These are phyloP conservation scores for Protodeltote pygarga DNA, from an alignment of 2,888 invertebrate genomes.

Conservation along the genomic window DNA sequence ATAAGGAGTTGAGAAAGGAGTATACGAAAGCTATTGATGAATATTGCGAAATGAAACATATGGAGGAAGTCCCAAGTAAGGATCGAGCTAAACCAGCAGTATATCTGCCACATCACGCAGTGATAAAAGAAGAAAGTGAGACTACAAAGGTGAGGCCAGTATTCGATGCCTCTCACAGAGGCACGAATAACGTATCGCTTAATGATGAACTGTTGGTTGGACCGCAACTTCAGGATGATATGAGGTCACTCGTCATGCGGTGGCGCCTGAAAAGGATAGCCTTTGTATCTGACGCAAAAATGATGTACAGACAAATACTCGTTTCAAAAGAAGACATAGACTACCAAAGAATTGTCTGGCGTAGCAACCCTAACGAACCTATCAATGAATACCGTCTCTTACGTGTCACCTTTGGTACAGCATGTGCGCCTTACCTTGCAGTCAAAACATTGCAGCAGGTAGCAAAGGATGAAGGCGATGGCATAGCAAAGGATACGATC, in stretches of 20 bases:
- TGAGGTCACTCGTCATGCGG: not conserved
- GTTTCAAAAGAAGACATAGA: not conserved
- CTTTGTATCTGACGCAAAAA: not conserved
- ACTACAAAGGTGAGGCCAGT: not conserved
- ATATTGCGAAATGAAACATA: constrained; percentile 1
- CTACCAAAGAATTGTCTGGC: too few relatives aligned
- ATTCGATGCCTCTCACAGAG: not conserved
- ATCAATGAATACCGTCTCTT: too few relatives aligned
- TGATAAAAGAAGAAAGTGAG: too few relatives aligned
- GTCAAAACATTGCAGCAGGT: constrained; percentile 3
- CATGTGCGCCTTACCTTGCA: constrained; percentile 6
- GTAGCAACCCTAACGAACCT: too few relatives aligned
- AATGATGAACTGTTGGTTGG: constrained; percentile 1
- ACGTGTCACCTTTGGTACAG: constrained; percentile 6
- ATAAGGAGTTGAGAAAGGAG: too few relatives aligned
- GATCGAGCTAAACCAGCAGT: not conserved
- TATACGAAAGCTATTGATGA: too few relatives aligned
- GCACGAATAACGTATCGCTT: not conserved
- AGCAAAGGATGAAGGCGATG: not conserved
- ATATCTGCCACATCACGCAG: constrained; percentile 5
- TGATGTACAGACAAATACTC: not conserved
- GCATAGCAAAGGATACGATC: not conserved
- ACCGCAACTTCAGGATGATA: constrained; percentile 1
- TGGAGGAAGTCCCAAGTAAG: constrained; percentile 2
- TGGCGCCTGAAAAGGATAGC: not conserved